Conservation (phyloP, 2,113 vertebrate species). For the Hypocryptadius cinnamomeus region DNA sequence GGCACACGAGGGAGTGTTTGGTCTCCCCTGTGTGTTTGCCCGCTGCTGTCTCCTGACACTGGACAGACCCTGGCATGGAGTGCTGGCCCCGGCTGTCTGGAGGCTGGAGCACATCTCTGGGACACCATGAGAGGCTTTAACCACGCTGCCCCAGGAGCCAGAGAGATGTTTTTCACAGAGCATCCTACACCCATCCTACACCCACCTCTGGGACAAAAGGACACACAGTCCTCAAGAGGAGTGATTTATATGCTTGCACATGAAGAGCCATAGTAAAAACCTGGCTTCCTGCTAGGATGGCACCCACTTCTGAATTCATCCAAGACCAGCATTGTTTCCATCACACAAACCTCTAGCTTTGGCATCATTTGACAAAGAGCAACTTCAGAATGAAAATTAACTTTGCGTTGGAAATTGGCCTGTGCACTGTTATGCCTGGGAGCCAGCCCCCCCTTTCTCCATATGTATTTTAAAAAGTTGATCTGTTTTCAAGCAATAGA, state of each 20-base stretch:
- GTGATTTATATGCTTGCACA: not conserved
- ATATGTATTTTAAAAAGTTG: not conserved
- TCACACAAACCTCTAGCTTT: not conserved
- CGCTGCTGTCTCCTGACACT: not conserved
- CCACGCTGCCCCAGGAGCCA: not conserved
- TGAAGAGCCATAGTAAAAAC: not conserved
- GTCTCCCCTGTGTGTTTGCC: not conserved
- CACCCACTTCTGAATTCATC: not conserved
- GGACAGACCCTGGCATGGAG: not conserved
- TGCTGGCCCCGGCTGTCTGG: rapidly evolving
- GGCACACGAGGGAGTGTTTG: not conserved
- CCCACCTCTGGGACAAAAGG: not conserved
- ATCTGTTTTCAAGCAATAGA: not conserved
- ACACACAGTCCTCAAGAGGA: not conserved
- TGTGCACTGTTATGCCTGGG: not conserved
- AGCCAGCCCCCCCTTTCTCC: not conserved
- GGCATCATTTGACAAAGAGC: not conserved
- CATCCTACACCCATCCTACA: not conserved
- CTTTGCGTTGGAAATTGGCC: not conserved
- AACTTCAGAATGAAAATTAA: conserved; percentile 4
- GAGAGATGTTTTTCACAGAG: not conserved
- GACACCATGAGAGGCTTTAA: not conserved
- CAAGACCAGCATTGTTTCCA: not conserved
- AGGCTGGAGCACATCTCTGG: not conserved
- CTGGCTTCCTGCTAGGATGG: not conserved